phyloP scores from a whole-genome alignment of 1,140 invertebrate genomes.

The Euura lappo region DNA sequence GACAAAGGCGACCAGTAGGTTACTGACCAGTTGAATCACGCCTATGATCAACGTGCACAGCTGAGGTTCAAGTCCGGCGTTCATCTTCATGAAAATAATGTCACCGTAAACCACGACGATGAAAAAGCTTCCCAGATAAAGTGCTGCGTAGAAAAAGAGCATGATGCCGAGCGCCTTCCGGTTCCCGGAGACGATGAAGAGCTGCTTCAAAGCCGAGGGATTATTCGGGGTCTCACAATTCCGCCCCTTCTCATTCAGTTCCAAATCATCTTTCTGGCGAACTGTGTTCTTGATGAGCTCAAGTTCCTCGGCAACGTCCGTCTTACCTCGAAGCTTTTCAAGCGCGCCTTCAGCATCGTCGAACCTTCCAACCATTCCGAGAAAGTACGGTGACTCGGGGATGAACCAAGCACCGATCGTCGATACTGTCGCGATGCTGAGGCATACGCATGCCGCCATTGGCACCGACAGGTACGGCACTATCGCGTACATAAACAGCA shows the following conservation, averaged over 20 bases:
- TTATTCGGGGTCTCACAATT: constrained; percentile 28
- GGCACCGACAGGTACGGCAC: constrained; percentile 47
- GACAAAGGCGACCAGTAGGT: constrained; percentile 38
- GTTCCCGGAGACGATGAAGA: constrained; percentile 64
- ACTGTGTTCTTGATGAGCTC: constrained; percentile 50
- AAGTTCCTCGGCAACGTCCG: constrained; percentile 45
- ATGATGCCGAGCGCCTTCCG: constrained; percentile 69
- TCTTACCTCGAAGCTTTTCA: constrained; percentile 32
- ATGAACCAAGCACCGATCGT: constrained; percentile 52
- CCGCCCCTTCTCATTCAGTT: constrained; percentile 59
- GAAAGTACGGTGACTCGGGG: constrained; percentile 60
- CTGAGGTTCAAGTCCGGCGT: constrained; percentile 47
- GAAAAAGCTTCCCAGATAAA: constrained; percentile 75
- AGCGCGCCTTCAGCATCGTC: constrained; percentile 32
- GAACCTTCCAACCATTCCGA: constrained; percentile 19
- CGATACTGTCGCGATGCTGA: constrained; percentile 46
- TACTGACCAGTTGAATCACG: constrained; percentile 51
- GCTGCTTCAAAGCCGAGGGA: constrained; percentile 38
- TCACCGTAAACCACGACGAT: constrained; percentile 74
- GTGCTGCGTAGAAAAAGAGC: constrained; percentile 68
- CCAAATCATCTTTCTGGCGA: constrained; percentile 60
- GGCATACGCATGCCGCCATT: constrained; percentile 37
- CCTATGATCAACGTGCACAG: constrained; percentile 63
- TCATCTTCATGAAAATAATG: constrained; percentile 70
- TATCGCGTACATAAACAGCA: constrained; percentile 47